phyloP scores from a whole-genome alignment of 2,888 invertebrate genomes.

The Hydriomena furcata region DNA sequence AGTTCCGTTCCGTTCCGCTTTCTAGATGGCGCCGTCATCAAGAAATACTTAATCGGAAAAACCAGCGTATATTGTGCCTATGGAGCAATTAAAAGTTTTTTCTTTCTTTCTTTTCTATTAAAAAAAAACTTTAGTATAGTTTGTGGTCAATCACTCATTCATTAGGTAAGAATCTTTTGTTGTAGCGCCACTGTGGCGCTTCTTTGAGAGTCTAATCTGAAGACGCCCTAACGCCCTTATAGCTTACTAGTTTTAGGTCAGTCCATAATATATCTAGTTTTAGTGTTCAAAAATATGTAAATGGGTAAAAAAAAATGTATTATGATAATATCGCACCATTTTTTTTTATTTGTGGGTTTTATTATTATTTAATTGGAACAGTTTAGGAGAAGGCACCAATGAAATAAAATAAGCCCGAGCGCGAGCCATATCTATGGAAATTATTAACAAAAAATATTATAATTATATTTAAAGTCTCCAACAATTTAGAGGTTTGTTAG shows the following conservation, averaged over 20 bases:
- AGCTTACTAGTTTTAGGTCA: conserved; percentile 17
- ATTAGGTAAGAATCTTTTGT: too few relatives aligned
- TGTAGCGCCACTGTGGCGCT: too few relatives aligned
- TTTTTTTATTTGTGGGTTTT: conserved; percentile 8
- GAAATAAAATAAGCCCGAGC: background rate
- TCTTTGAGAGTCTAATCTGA: too few relatives aligned
- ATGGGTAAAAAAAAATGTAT: conserved; percentile 14
- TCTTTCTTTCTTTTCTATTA: too few relatives aligned
- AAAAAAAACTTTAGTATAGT: too few relatives aligned
- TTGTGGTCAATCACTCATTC: too few relatives aligned
- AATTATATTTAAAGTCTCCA: conserved; percentile 11
- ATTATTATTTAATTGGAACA: conserved; percentile 3
- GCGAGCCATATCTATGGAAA: too few relatives aligned
- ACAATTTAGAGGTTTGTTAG: conserved; percentile 21
- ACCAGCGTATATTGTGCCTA: too few relatives aligned
- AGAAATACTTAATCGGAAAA: too few relatives aligned
- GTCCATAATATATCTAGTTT: conserved; percentile 21
- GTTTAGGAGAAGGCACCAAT: conserved; percentile 6
- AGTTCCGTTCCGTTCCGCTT: too few relatives aligned
- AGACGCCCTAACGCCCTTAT: background rate
- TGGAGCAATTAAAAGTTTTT: too few relatives aligned
- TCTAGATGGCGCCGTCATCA: too few relatives aligned
- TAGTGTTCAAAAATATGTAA: conserved; percentile 21
- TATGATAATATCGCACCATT: conserved; percentile 16
- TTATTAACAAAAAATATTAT: background rate